A percentile compares a stretch with the other conserved stretches of the same genome.
These are phyloP conservation scores for Cryptops parisi DNA, from an alignment of 2,888 invertebrate genomes.

Conservation along the genomic window DNA sequence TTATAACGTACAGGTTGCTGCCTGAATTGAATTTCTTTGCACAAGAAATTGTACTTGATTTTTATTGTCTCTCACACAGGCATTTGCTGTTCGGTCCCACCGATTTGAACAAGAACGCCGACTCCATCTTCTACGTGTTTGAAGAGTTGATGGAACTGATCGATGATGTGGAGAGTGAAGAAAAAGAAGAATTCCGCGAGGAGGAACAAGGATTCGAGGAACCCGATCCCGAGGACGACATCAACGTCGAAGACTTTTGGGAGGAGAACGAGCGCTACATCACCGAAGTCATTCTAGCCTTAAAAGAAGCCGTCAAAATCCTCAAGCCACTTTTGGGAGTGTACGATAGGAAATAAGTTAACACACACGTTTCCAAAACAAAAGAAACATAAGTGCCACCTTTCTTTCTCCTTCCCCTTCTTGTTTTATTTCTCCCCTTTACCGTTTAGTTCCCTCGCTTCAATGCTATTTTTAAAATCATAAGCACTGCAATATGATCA, in stretches of 20 bases:
- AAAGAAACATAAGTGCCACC: too few relatives aligned
- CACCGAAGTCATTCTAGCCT: background rate
- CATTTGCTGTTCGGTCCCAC: constrained; percentile 6
- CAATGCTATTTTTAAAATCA: too few relatives aligned
- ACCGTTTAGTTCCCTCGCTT: too few relatives aligned
- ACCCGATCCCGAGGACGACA: background rate
- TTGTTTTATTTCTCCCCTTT: too few relatives aligned
- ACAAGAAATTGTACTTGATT: too few relatives aligned
- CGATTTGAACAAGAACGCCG: constrained; percentile 2
- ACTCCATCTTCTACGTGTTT: constrained; percentile 2
- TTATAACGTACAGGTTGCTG: too few relatives aligned
- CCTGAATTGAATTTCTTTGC: too few relatives aligned
- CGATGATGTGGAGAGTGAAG: constrained; percentile 8
- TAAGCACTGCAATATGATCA: too few relatives aligned
- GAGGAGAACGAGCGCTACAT: background rate
- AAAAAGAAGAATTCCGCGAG: constrained; percentile 1
- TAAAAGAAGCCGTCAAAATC: background rate
- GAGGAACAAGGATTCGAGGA: constrained; percentile 1
- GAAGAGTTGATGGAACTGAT: background rate
- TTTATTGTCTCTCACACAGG: background rate
- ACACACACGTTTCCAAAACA: too few relatives aligned
- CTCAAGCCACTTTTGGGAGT: background rate
- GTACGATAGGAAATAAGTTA: too few relatives aligned
- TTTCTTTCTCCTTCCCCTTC: too few relatives aligned
- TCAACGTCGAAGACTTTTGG: background rate